These are phyloP conservation scores for Meganola albula DNA, from an alignment of 2,888 invertebrate species.

Conservation along the genomic window DNA sequence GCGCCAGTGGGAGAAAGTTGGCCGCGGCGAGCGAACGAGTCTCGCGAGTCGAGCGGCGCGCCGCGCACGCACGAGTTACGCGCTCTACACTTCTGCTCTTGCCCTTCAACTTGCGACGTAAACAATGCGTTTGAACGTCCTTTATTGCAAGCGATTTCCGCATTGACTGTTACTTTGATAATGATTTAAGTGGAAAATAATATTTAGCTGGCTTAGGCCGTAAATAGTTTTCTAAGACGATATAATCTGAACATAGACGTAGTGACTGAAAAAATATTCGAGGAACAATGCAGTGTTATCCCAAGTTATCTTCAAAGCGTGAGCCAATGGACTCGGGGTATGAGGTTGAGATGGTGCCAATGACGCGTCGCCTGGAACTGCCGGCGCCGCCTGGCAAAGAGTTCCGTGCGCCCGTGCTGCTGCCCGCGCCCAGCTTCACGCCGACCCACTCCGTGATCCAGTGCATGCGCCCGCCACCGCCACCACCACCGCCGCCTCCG, in stretches of 20 bases:
- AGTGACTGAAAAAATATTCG: constrained; percentile 37
- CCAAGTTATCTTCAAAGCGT: constrained; percentile 63
- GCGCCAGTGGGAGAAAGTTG: constrained; percentile 78
- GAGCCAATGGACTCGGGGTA: constrained; percentile 59
- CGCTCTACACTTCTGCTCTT: constrained; percentile 36
- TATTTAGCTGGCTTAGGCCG: constrained; percentile 28
- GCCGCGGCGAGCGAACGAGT: constrained; percentile 75
- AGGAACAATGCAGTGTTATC: constrained; percentile 69
- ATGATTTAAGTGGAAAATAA: constrained; percentile 34
- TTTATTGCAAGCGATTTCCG: constrained; percentile 40
- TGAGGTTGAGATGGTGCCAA: constrained; percentile 56
- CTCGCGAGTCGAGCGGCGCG: constrained; percentile 67
- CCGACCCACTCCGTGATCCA: constrained; percentile 69
- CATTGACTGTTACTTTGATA: constrained; percentile 34
- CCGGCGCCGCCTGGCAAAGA: constrained; percentile 71
- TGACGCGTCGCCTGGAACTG: constrained; percentile 59
- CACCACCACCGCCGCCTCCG: constrained; percentile 71
- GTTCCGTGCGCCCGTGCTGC: constrained; percentile 66
- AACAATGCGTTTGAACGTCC: constrained; percentile 50
- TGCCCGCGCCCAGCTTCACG: constrained; percentile 50
- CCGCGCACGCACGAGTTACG: constrained; percentile 60
- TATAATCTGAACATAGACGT: constrained; percentile 25
- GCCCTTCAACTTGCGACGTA: constrained; percentile 47
- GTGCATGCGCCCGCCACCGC: constrained; percentile 72
- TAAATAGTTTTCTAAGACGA: constrained; percentile 22